These are phyloP conservation scores for Leucoraja erinaceus DNA, from an alignment of 2,113 vertebrate genomes.

Conservation along the genomic window DNA sequence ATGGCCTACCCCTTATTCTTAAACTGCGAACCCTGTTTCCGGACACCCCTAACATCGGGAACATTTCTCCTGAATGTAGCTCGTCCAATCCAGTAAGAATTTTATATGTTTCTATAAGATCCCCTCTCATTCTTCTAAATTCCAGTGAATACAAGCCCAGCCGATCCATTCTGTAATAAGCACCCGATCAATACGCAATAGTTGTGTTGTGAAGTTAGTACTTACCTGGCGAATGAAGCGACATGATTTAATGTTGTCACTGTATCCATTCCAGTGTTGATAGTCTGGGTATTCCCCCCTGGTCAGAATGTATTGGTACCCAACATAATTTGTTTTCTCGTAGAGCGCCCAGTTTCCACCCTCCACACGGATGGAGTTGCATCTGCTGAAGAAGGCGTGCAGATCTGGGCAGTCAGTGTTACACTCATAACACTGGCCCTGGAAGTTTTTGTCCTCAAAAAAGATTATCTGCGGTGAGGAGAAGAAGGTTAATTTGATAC, in stretches of 20 bases:
- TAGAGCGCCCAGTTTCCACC: slow-evolving; percentile 29
- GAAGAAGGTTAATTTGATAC: background rate
- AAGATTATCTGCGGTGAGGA: slow-evolving; percentile 18
- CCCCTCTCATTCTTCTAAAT: too few relatives aligned
- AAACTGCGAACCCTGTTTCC: too few relatives aligned
- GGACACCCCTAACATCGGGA: too few relatives aligned
- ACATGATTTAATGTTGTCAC: slow-evolving; percentile 22
- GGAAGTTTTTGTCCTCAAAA: slow-evolving; percentile 36
- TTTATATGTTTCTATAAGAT: too few relatives aligned
- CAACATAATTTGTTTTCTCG: slow-evolving; percentile 19
- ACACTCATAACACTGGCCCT: slow-evolving; percentile 37
- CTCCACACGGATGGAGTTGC: slow-evolving; percentile 34
- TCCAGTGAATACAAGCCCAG: too few relatives aligned
- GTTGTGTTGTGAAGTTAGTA: background rate
- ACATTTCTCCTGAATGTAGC: too few relatives aligned
- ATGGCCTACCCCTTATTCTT: too few relatives aligned
- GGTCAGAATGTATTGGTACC: slow-evolving; percentile 35
- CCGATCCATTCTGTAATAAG: too few relatives aligned
- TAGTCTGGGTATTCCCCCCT: slow-evolving; percentile 33
- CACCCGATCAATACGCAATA: too few relatives aligned
- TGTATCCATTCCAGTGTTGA: slow-evolving; percentile 35
- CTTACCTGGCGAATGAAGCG: slow-evolving; percentile 19
- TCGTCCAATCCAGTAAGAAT: too few relatives aligned
- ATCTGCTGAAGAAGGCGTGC: slow-evolving; percentile 27
- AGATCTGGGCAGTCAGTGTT: slow-evolving; percentile 25